These are phyloP conservation scores for Empis livida DNA, from an alignment of 2,888 invertebrate genomes.

Conservation along the genomic window DNA sequence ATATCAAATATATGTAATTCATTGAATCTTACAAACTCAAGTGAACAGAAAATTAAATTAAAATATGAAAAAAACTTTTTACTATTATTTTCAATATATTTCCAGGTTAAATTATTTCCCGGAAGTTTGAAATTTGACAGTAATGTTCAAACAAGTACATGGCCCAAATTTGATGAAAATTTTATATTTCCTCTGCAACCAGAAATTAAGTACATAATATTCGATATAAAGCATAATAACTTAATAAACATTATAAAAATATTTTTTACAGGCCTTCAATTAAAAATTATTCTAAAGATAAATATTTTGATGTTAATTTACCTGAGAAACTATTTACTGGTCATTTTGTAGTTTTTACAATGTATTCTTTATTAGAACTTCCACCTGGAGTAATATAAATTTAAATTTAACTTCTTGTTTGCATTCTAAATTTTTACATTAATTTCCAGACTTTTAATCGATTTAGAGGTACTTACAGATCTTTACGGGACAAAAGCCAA, in stretches of 20 bases:
- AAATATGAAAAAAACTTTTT: no score
- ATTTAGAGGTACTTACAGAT: constrained; percentile 33
- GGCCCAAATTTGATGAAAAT: constrained; percentile 70
- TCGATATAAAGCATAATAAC: neutral
- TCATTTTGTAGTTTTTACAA: constrained; percentile 36
- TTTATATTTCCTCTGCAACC: constrained; percentile 53
- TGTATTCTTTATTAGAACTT: constrained; percentile 33
- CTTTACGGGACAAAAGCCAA: constrained; percentile 29
- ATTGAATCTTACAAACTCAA: no score
- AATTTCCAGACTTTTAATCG: constrained; percentile 27
- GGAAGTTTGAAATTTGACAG: constrained; percentile 65
- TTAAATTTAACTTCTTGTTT: neutral
- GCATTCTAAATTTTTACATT: neutral
- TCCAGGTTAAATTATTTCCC: constrained; percentile 62
- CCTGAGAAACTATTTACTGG: constrained; percentile 32
- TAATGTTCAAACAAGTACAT: constrained; percentile 56
- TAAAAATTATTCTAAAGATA: constrained; percentile 17
- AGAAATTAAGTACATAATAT: constrained; percentile 26
- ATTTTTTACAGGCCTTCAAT: constrained; percentile 18
- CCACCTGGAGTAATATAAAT: constrained; percentile 28
- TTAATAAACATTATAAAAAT: neutral
- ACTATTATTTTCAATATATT: neutral
- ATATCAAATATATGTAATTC: no score
- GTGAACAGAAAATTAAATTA: no score
- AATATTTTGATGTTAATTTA: constrained; percentile 11